Evolutionary conservation across 1,140 invertebrate genomes (phyloP).

Genomic region (Mercenaria mercenaria): DNA sequence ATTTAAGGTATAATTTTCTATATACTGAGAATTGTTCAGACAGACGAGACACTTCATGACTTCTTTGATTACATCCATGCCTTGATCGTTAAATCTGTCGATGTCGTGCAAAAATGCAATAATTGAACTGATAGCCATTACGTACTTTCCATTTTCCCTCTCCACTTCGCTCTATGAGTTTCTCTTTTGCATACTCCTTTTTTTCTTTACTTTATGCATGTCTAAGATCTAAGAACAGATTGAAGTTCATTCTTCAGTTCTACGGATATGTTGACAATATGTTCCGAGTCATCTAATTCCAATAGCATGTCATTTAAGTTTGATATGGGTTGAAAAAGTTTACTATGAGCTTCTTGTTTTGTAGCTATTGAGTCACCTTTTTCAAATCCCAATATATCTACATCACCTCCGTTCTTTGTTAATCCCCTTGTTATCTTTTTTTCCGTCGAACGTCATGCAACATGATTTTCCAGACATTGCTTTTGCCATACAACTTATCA

Average conservation of each 20-base stretch:
- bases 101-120: slow-evolving; percentile 67
- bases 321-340: background rate
- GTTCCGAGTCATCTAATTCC: background rate
- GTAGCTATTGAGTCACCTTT: background rate
- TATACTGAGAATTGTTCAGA: too few relatives aligned
- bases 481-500: background rate
- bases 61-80: too few relatives aligned
- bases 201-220: background rate
- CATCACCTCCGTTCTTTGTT: background rate
- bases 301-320: background rate
- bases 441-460: slow-evolving; percentile 17
- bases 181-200: slow-evolving; percentile 58
- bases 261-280: background rate
- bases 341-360: background rate
- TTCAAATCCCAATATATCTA: slow-evolving; percentile 5
- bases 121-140: slow-evolving; percentile 55
- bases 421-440: background rate
- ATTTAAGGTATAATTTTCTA: too few relatives aligned
- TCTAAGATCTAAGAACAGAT: background rate
- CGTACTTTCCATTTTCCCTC: slow-evolving; percentile 54
- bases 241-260: background rate
- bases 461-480: background rate
- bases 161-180: slow-evolving; percentile 61
- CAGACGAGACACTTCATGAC: too few relatives aligned
- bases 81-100: too few relatives aligned